A percentile compares a stretch with the other conserved stretches of the same genome.
Conservation (phyloP, 2,113 vertebrate species). For the Psammodynastes pulverulentus region DNA sequence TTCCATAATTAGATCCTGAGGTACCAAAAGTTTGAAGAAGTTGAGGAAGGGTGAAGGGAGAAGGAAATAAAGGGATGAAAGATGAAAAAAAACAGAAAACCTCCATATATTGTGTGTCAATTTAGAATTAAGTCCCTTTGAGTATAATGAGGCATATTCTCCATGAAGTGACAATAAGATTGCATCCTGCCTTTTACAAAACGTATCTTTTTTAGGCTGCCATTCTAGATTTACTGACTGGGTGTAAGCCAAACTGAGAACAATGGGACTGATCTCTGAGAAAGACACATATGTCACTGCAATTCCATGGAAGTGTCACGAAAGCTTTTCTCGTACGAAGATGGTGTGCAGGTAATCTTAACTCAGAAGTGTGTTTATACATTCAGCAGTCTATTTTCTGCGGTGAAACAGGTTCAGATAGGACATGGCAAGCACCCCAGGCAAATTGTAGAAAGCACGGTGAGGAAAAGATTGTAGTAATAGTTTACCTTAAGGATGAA, state of each 20-base stretch:
- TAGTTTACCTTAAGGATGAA: neutral
- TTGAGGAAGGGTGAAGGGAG: neutral
- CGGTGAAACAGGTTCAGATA: conserved; percentile 22
- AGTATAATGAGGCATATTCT: neutral
- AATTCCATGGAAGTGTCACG: conserved; percentile 42
- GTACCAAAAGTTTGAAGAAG: neutral
- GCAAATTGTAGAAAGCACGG: neutral
- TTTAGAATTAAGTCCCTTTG: neutral
- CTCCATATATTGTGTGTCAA: neutral
- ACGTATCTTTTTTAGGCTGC: neutral
- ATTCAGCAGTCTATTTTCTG: conserved; percentile 35
- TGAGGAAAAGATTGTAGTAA: neutral
- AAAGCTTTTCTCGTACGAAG: conserved; percentile 38
- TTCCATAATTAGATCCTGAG: neutral
- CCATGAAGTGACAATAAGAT: neutral
- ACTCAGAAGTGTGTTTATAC: conserved; percentile 47
- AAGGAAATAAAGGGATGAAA: neutral
- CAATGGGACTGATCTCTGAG: neutral
- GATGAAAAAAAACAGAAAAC: neutral
- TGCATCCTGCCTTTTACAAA: neutral
- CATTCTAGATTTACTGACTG: neutral
- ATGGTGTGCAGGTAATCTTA: conserved; percentile 44
- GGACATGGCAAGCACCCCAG: conserved; percentile 2
- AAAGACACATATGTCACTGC: conserved; percentile 36
- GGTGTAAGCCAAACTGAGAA: neutral